phyloP scores from a whole-genome alignment of 1,140 invertebrate genomes.

The Zaprionus inermis region DNA sequence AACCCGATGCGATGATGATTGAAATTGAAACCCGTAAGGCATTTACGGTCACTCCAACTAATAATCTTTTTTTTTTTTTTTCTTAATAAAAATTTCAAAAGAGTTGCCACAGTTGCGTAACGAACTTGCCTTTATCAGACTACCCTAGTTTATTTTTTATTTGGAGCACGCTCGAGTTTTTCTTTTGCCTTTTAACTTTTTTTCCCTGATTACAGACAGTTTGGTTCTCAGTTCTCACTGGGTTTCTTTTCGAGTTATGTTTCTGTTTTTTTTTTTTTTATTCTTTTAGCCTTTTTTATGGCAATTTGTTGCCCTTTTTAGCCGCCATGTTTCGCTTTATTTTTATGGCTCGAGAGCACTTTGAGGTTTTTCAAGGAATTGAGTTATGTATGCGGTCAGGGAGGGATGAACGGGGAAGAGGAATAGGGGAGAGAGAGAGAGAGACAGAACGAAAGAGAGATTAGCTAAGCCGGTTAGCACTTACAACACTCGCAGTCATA shows the following conservation, averaged over 20 bases:
- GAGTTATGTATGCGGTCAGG: slow-evolving; percentile 18
- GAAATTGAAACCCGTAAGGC: neutral
- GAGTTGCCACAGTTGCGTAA: slow-evolving; percentile 6
- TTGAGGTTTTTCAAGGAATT: slow-evolving; percentile 47
- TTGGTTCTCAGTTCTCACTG: slow-evolving; percentile 10
- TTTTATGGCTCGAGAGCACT: slow-evolving; percentile 18
- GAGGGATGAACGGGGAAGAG: too few relatives aligned
- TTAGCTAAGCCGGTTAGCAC: slow-evolving; percentile 24
- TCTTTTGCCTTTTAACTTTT: neutral
- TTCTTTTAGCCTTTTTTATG: slow-evolving; percentile 24
- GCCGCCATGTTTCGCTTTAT: slow-evolving; percentile 21
- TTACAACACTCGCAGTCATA: slow-evolving; percentile 7
- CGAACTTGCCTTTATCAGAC: slow-evolving; percentile 4
- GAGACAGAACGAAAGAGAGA: slow-evolving; percentile 10
- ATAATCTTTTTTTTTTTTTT: neutral
- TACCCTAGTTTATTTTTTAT: slow-evolving; percentile 2
- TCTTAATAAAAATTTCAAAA: neutral
- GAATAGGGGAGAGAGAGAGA: neutral
- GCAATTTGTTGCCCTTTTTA: slow-evolving; percentile 49
- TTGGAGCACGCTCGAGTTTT: slow-evolving; percentile 5
- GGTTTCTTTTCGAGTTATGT: neutral
- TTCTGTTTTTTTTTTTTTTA: neutral
- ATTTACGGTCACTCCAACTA: neutral
- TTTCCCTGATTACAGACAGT: slow-evolving; percentile 4
- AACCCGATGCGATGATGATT: neutral